Base-by-base conservation (phyloP, 2,113 vertebrate species). In the Cygnus buccinator region DNA sequence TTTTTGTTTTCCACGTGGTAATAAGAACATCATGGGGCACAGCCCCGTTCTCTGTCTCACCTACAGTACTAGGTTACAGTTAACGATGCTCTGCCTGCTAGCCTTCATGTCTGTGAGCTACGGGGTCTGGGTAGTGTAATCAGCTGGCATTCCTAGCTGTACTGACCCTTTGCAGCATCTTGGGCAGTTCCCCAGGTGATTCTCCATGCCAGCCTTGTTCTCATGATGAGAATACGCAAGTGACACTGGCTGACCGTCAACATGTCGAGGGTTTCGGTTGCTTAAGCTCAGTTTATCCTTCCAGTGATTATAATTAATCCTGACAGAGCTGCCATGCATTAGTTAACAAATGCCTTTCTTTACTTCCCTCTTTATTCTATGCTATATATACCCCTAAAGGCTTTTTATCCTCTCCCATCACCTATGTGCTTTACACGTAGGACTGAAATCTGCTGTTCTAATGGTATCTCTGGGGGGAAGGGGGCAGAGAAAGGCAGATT, bases 351-450 rank as follows among this genome's bases (percentile, higher is more conserved):
- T 61, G 75, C 46, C 54, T 93, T 76, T 62, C 12, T 0, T 83
- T 93, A 28, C 50, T 87, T 81, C 67, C 65, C 48, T 44, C 78
- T 90, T 52, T 75, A 80, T 92, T 80, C 68, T 68, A 4, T 84
- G 48, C 85, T 89, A 1, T 77, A 46, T 70, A 37, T 44, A 79
- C 39, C 16, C 70, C 29, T 89, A 29, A 67, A 90, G 73, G 59
- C 55, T 84, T 87, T 90, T 84, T 84, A 70, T 84, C 50, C 54
- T 77, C 48, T 90, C 54, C 82, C 59, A n/a, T 87, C 91, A 84
- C 89, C 74, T 92, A 0, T 54, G 58, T 83, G 44, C 86, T 89
- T 89, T 89, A 65, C 39, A 23, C 0, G 0, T 54, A 79, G 70
- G 63, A 50, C 67, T 92, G 65, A 89, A 92, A 73, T 78, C 29